Evolutionary conservation across 2,113 vertebrate genomes (phyloP).

Genomic region (Vulpes vulpes): DNA sequence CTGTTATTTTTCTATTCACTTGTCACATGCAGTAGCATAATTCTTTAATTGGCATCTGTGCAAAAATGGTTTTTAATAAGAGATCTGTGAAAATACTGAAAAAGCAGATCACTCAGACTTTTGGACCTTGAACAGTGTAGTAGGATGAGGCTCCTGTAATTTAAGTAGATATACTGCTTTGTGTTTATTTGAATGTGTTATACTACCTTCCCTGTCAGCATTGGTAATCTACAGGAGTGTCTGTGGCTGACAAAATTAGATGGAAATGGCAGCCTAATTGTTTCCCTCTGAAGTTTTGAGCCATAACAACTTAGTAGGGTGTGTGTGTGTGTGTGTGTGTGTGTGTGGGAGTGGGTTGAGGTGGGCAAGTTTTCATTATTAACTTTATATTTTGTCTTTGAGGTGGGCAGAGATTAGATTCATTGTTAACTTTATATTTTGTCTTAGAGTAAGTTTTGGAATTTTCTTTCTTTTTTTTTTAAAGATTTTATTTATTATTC

Average conservation of each 20-base stretch:
- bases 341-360: neutral
- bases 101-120: slow-evolving; percentile 42
- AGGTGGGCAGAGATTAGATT: neutral
- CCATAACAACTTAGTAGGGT: neutral
- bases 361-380: neutral
- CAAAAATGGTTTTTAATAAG: slow-evolving; percentile 56
- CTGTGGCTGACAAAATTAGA: neutral
- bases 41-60: slow-evolving; percentile 64
- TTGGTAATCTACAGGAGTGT: neutral
- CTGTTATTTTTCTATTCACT: slow-evolving; percentile 69
- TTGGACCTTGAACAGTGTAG: neutral
- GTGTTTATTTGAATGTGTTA: slow-evolving; percentile 29
- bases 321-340: neutral
- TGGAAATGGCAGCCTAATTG: neutral
- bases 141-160: neutral
- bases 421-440: slow-evolving; percentile 21
- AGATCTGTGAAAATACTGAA: slow-evolving; percentile 52
- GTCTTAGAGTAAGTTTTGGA: slow-evolving; percentile 11
- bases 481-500: too few species aligned
- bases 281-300: slow-evolving; percentile 24
- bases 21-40: slow-evolving; percentile 46
- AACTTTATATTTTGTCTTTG: slow-evolving; percentile 12
- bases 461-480: slow-evolving; percentile 28
- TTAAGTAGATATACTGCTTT: slow-evolving; percentile 14
- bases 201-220: neutral